Evolutionary conservation across 2,113 vertebrate genomes (phyloP), one percentile per base, ranked within the genome.

Genomic region (Poicephalus gulielmi): DNA sequence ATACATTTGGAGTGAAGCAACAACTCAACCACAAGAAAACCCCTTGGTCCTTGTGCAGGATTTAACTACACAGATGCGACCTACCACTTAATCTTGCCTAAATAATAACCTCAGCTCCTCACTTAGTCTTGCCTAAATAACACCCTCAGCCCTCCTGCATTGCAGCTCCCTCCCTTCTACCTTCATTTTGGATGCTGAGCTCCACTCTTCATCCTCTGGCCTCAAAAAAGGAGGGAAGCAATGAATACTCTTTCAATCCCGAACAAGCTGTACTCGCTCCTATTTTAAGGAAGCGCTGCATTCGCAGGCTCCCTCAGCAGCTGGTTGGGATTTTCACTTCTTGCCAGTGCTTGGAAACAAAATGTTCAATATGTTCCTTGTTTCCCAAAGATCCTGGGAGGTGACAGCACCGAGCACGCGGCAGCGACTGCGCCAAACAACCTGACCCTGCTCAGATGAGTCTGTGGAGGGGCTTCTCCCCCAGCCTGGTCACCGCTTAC

Each of bases 301-400:
- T 35, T 43, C 66, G 4, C 70, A 17, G 60, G 24, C 79, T 41
- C 81, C 66, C 83, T 76, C 79, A 41, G 85, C 90, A 95, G 95
- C 88, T 85, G 89, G 50, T 11, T 20, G 73, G 84, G 68, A 43
- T 37, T 86, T 67, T 68, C 2, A 0, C 55, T 70, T 59, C 43
- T 10, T 13, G 50, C 79, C 60, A 78, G 88, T 33, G 63, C 81
- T 93, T 84, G 93, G 76, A 80, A 95, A 94, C 92, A 94, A 91
- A 96, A 30, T 17, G 12, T 78, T 89, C 94, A 25, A 52, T 28
- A 77, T 50, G 25, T 83, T 93, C 89, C 95, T 52, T 57, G 47
- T 52, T 53, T 88, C 84, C 95, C 46, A 46, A 90, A 90, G 90
- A 75, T 37, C 33, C 83, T 55, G 68, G 57, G n/a, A 59, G 57